phyloP scores from a whole-genome alignment of 1,140 invertebrate species.

The Asbolus verrucosus region DNA sequence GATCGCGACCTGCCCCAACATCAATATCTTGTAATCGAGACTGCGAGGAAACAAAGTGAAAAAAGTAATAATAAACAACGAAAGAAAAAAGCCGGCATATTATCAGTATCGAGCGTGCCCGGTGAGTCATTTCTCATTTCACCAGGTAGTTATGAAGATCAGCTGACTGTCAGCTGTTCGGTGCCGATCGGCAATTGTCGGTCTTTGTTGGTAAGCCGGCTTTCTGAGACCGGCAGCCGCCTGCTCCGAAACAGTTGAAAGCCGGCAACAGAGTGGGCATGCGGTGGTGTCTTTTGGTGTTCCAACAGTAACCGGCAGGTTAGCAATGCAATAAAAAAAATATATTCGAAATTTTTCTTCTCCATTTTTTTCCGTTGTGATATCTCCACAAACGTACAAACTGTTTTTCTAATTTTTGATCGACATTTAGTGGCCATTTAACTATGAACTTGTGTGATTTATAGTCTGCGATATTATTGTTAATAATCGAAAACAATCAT shows the following conservation, averaged over 20 bases:
- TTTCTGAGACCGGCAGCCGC: conserved; percentile 16
- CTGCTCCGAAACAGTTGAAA: conserved; percentile 14
- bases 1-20: conserved; percentile 12
- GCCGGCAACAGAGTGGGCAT: conserved; percentile 11
- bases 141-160: conserved; percentile 32
- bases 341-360: conserved; percentile 1
- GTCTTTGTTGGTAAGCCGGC: conserved; percentile 25
- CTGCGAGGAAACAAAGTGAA: conserved; percentile 10
- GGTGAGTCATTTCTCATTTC: conserved; percentile 36
- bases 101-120: conserved; percentile 23
- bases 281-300: background rate
- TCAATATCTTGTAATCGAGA: conserved; percentile 4
- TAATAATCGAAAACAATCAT: conserved; percentile 20
- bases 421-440: background rate
- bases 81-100: conserved; percentile 27
- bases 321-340: conserved; percentile 5
- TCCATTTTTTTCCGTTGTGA: background rate
- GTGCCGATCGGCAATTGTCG: conserved; percentile 10
- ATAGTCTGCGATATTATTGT: conserved; percentile 19
- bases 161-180: conserved; percentile 35
- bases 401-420: background rate
- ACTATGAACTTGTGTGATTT: background rate
- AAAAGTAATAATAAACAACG: conserved; percentile 38
- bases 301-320: conserved; percentile 3
- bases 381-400: background rate